A percentile compares a stretch with the other conserved stretches of the same genome.
Evolutionary conservation across 2,888 invertebrate genomes (phyloP).

Genomic region (Parthenolecanium corni): DNA sequence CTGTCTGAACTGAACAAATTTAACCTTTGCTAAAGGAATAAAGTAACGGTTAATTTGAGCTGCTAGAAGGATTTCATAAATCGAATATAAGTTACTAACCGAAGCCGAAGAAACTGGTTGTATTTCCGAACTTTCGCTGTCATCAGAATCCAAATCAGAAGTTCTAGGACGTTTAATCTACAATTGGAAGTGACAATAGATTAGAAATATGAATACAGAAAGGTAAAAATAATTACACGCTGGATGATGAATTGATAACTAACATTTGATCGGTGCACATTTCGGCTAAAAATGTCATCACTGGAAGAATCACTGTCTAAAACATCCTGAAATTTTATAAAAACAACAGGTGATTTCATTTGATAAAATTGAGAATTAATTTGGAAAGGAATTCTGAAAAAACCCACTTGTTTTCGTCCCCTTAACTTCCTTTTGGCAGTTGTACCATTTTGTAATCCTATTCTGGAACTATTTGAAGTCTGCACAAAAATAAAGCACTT

Average conservation of each 20-base stretch:
- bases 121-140: slow-evolving; percentile 7
- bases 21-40: neutral
- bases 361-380: neutral
- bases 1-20: slow-evolving; percentile 5
- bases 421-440: slow-evolving; percentile 9
- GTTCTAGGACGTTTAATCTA: slow-evolving; percentile 7
- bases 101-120: neutral
- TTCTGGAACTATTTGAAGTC: slow-evolving; percentile 1
- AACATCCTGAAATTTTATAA: neutral
- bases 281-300: neutral
- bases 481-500: neutral
- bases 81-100: no score
- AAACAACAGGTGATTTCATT: neutral
- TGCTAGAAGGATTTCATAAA: no score
- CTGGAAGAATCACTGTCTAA: slow-evolving; percentile 8
- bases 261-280: no score
- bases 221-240: neutral
- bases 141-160: neutral
- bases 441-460: neutral
- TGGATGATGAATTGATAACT: neutral
- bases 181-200: neutral
- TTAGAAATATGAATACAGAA: neutral
- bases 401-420: slow-evolving; percentile 2
- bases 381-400: neutral
- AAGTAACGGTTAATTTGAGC: neutral